phyloP scores from a whole-genome alignment of 2,888 invertebrate genomes.

The Monopis laevigella region DNA sequence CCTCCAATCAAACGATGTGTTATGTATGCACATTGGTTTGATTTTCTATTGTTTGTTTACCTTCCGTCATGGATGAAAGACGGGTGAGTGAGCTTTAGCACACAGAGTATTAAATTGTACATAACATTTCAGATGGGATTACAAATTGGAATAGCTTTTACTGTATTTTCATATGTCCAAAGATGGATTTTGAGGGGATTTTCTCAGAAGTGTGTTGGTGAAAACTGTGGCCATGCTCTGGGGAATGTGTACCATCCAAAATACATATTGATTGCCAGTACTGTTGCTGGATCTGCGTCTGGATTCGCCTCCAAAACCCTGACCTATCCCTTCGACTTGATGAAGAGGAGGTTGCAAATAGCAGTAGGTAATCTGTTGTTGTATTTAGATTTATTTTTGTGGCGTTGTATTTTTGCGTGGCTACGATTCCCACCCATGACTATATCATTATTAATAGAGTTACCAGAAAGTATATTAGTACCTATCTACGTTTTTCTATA shows the following conservation, averaged over 20 bases:
- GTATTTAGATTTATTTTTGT: too few relatives aligned
- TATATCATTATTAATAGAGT: too few relatives aligned
- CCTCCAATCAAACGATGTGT: too few relatives aligned
- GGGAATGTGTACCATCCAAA: conserved; percentile 21
- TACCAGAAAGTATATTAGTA: too few relatives aligned
- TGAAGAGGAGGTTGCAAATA: conserved; percentile 86
- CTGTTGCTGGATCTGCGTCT: conserved; percentile 72
- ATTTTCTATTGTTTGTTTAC: too few relatives aligned
- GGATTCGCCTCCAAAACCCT: conserved; percentile 80
- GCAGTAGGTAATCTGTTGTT: conserved; percentile 54
- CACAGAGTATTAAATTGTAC: too few relatives aligned
- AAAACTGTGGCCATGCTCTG: conserved; percentile 15
- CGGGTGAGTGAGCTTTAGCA: too few relatives aligned
- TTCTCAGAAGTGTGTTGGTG: background rate
- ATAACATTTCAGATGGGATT: conserved; percentile 45
- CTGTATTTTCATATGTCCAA: conserved; percentile 39
- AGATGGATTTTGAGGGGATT: conserved; percentile 27
- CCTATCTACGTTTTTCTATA: too few relatives aligned
- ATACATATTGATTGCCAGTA: conserved; percentile 38
- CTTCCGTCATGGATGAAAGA: too few relatives aligned
- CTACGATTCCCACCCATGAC: too few relatives aligned
- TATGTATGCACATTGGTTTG: too few relatives aligned
- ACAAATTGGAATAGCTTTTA: conserved; percentile 43
- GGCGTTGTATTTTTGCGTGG: too few relatives aligned
- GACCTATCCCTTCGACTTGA: conserved; percentile 89